These are phyloP conservation scores for Apogon hyalosoma DNA, from an alignment of 2,797 vertebrate genomes.

Conservation along the genomic window DNA sequence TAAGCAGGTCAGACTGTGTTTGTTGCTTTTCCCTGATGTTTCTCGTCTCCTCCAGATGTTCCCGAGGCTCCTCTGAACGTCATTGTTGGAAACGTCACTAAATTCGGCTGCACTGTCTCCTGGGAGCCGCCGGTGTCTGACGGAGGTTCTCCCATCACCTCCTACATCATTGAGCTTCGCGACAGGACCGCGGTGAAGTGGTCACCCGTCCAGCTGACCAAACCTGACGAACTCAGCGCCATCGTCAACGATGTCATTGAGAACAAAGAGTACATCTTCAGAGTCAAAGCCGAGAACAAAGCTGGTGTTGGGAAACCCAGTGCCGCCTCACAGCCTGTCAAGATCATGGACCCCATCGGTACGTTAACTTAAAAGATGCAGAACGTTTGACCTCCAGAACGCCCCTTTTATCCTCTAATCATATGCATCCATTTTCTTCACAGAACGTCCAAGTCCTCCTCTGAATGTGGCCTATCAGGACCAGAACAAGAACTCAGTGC, in stretches of 20 bases:
- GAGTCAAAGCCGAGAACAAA: conserved; percentile 95
- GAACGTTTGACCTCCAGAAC: too few relatives aligned
- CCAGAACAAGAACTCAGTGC: conserved; percentile 90
- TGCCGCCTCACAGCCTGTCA: conserved; percentile 91
- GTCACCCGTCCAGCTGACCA: conserved; percentile 81
- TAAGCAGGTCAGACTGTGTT: too few relatives aligned
- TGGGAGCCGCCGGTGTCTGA: conserved; percentile 94
- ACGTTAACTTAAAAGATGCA: conserved; percentile 47
- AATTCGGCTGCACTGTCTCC: conserved; percentile 90
- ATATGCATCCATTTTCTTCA: neutral
- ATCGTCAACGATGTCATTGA: conserved; percentile 94
- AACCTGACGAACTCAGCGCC: conserved; percentile 56
- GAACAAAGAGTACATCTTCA: conserved; percentile 98
- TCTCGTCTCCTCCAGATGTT: conserved; percentile 84
- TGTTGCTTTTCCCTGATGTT: too few relatives aligned
- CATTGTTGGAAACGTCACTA: conserved; percentile 88
- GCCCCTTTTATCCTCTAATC: too few relatives aligned
- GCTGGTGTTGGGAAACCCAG: conserved; percentile 95
- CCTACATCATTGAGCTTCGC: conserved; percentile 94
- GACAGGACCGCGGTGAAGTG: conserved; percentile 95
- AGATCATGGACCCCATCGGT: conserved; percentile 97
- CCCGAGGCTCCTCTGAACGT: conserved; percentile 96
- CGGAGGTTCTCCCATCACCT: conserved; percentile 93
- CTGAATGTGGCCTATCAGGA: conserved; percentile 90
- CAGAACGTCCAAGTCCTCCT: conserved; percentile 95